Evolutionary conservation across 1,140 invertebrate genomes (phyloP).

Genomic region (Diorhabda elongata): DNA sequence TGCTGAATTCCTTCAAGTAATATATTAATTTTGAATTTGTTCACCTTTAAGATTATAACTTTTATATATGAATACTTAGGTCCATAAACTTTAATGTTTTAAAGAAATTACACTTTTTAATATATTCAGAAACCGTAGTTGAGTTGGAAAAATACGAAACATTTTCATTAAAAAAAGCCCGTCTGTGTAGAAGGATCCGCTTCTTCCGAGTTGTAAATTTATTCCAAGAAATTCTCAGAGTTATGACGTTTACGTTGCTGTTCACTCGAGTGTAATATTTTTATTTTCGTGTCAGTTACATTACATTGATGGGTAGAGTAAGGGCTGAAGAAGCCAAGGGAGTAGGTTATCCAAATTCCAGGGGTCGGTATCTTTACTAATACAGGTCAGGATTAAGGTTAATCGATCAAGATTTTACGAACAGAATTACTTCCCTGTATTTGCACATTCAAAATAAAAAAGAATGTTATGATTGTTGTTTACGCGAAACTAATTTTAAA

Average conservation of each 20-base stretch:
- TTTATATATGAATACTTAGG: too few relatives aligned
- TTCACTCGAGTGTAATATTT: conserved; percentile 17
- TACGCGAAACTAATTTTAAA: too few relatives aligned
- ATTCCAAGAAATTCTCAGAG: conserved; percentile 6
- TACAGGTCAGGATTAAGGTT: neutral
- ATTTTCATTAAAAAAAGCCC: neutral
- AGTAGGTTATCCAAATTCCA: conserved; percentile 28
- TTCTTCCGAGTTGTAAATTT: conserved; percentile 7
- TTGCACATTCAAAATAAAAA: too few relatives aligned
- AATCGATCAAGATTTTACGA: too few relatives aligned
- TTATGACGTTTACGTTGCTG: conserved; percentile 24
- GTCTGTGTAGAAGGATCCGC: neutral
- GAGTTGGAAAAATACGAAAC: neutral
- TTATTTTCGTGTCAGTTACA: conserved; percentile 25
- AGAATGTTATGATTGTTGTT: too few relatives aligned
- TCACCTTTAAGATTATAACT: too few relatives aligned
- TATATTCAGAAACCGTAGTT: neutral
- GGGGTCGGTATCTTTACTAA: conserved; percentile 22
- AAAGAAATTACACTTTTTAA: neutral
- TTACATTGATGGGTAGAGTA: conserved; percentile 18
- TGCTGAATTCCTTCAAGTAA: too few relatives aligned
- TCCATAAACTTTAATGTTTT: neutral
- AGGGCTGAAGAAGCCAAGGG: conserved; percentile 11
- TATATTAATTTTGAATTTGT: too few relatives aligned
- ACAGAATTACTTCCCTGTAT: too few relatives aligned